phyloP scores from a whole-genome alignment of 2,888 invertebrate species.

The Chrysolina haemoptera region DNA sequence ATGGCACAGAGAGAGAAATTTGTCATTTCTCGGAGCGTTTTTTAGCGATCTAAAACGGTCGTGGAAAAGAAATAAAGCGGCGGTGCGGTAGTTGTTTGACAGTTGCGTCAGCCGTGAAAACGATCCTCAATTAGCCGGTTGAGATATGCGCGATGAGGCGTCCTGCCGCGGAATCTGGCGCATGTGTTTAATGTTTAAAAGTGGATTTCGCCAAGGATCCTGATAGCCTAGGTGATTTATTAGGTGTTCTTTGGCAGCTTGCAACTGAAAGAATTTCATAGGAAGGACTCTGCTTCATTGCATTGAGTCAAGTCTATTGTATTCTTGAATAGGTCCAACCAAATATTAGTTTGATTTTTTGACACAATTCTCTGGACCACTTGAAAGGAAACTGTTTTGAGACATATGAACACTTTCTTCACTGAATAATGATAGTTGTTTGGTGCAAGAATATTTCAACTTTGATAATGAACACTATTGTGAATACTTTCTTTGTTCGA shows the following conservation, averaged over 20 bases:
- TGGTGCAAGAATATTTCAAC: no score
- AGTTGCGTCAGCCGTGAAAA: constrained; percentile 67
- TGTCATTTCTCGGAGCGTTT: constrained; percentile 54
- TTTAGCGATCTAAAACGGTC: constrained; percentile 55
- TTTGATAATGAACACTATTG: no score
- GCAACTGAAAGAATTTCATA: background rate
- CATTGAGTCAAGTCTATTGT: no score
- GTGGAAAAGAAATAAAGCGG: constrained; percentile 62
- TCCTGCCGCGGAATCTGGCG: constrained; percentile 56
- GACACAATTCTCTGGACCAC: no score
- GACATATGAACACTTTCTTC: no score
- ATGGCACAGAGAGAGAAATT: constrained; percentile 48
- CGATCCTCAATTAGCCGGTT: constrained; percentile 68
- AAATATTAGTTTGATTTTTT: no score
- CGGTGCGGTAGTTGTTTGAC: constrained; percentile 65
- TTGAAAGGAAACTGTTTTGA: no score
- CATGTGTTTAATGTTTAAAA: background rate
- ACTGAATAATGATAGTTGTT: no score
- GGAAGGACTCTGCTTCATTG: no score
- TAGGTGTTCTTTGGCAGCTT: background rate
- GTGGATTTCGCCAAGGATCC: background rate
- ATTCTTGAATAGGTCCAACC: no score
- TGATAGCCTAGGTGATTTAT: background rate
- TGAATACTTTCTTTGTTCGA: no score
- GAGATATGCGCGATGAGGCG: constrained; percentile 64